phyloP scores from a whole-genome alignment of 2,888 invertebrate genomes.

The Cataglyphis albicans region DNA sequence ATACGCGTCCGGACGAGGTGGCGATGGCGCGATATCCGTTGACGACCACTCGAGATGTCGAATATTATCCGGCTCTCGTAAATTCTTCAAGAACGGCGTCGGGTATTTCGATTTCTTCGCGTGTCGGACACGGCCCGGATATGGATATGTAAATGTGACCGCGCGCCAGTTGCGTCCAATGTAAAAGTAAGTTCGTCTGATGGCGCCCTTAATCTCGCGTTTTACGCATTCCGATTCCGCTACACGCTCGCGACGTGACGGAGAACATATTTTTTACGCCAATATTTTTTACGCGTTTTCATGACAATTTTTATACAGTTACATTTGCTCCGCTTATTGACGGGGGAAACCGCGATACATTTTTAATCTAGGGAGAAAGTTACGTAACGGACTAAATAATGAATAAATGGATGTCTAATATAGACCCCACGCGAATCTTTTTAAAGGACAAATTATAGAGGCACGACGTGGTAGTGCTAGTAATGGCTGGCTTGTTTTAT shows the following conservation, averaged over 20 bases:
- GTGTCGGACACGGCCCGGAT: conserved; percentile 17
- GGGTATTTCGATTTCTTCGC: conserved; percentile 35
- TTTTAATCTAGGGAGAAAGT: conserved; percentile 16
- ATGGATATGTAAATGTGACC: conserved; percentile 47
- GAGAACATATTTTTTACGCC: conserved; percentile 35
- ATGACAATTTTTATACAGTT: conserved; percentile 12
- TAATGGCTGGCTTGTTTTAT: conserved; percentile 64
- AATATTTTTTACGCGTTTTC: conserved; percentile 53
- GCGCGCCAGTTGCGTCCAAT: conserved; percentile 18
- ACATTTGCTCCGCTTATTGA: background rate
- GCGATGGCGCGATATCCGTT: conserved; percentile 28
- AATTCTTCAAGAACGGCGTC: conserved; percentile 36
- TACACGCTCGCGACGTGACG: background rate
- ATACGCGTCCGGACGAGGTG: conserved; percentile 26
- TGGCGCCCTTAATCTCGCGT: conserved; percentile 52
- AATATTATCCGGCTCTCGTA: conserved; percentile 41
- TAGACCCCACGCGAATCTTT: background rate
- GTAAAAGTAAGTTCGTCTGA: conserved; percentile 31
- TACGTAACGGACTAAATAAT: conserved; percentile 13
- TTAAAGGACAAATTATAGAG: conserved; percentile 45
- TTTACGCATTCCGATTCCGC: conserved; percentile 64
- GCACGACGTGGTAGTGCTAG: conserved; percentile 39
- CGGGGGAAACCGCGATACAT: background rate
- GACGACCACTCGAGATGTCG: conserved; percentile 28
- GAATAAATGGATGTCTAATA: conserved; percentile 31